phyloP scores from a whole-genome alignment of 2,797 vertebrate genomes.

The Hipposideros larvatus region DNA sequence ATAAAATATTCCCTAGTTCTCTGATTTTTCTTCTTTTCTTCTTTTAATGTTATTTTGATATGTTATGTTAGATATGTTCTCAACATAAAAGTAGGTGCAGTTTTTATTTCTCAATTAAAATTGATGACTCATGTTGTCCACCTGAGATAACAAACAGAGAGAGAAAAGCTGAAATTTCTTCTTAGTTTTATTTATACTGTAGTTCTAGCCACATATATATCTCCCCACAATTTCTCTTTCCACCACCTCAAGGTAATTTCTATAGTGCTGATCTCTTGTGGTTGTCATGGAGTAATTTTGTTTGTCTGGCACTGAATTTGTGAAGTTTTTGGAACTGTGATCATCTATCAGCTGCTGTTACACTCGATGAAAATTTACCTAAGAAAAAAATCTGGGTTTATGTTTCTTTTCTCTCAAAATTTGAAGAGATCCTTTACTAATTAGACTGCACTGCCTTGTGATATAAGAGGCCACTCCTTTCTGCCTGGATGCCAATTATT shows the following conservation, averaged over 20 bases:
- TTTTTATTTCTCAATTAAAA: conserved; percentile 17
- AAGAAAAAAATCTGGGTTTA: not conserved
- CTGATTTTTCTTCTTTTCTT: not conserved
- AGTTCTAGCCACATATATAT: not conserved
- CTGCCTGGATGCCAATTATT: not conserved
- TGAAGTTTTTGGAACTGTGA: not conserved
- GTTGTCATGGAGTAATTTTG: not conserved
- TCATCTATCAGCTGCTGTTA: not conserved
- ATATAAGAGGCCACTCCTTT: not conserved
- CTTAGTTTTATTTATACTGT: not conserved
- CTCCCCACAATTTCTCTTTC: not conserved
- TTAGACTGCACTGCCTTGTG: not conserved
- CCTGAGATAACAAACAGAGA: not conserved
- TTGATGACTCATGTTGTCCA: not conserved
- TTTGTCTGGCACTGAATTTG: not conserved
- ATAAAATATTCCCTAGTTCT: not conserved
- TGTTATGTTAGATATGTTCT: not conserved
- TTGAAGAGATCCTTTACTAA: not conserved
- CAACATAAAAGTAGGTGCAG: not conserved
- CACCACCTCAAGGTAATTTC: not conserved
- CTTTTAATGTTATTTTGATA: not conserved
- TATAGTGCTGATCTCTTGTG: not conserved
- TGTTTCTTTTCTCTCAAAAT: not conserved
- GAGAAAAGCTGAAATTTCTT: not conserved
- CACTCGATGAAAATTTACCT: not conserved